Conservation (phyloP, 2,113 vertebrate species). For the Nycticebus coucang region DNA sequence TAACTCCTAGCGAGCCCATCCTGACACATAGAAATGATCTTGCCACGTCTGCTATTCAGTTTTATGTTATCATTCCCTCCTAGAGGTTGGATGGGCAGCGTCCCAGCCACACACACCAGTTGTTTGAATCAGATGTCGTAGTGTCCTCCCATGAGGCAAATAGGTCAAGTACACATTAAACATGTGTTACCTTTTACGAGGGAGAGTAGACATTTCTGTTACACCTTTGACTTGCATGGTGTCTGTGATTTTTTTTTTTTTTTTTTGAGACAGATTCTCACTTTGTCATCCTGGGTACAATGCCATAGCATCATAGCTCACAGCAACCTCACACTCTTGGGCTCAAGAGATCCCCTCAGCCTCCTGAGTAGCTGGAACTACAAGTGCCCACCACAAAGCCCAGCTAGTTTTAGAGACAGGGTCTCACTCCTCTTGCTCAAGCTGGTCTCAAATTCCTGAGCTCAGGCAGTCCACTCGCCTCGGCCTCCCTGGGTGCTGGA, state of each 20-base stretch:
- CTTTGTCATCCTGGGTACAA: no score
- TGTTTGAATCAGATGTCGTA: not conserved
- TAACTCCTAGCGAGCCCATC: not conserved
- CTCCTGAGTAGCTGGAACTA: no score
- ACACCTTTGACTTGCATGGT: not conserved
- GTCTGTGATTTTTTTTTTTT: not conserved
- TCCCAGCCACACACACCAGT: not conserved
- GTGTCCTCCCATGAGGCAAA: not conserved
- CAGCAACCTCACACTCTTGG: no score
- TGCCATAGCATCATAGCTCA: no score
- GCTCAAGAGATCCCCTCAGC: no score
- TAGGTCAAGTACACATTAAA: not conserved
- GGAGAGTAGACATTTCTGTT: not conserved
- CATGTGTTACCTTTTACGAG: not conserved
- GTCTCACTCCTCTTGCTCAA: no score
- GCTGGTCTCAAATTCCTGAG: no score
- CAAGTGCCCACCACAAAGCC: no score
- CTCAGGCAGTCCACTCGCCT: no score
- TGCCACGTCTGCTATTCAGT: not conserved
- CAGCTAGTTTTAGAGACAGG: no score
- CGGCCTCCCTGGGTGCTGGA: no score
- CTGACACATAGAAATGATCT: slow-evolving; percentile 12
- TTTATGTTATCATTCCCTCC: not conserved
- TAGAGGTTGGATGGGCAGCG: not conserved
- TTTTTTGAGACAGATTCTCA: no score